These are phyloP conservation scores for Melieria omissa DNA, from an alignment of 2,888 invertebrate genomes.

Conservation along the genomic window DNA sequence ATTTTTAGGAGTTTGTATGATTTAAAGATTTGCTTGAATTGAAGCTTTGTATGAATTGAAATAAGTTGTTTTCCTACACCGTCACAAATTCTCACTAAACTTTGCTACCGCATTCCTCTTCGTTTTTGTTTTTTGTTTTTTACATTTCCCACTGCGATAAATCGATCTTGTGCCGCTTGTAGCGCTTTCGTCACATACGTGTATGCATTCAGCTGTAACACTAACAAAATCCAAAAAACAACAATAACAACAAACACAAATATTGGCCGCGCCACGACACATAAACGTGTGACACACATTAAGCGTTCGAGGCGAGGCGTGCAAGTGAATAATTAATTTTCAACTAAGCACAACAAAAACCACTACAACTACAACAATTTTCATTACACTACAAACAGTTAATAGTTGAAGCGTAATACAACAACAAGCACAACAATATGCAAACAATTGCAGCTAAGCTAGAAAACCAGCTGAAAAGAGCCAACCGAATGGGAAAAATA, in stretches of 20 bases:
- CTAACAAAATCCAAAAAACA: background rate
- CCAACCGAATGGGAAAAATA: conserved; percentile 8
- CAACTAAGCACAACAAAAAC: background rate
- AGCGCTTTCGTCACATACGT: background rate
- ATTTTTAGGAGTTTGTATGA: too few relatives aligned
- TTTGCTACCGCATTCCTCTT: too few relatives aligned
- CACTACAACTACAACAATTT: background rate
- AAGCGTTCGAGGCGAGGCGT: conserved; percentile 18
- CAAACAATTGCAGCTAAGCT: conserved; percentile 4
- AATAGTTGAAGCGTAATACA: background rate
- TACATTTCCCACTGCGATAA: too few relatives aligned
- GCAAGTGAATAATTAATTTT: conserved; percentile 30
- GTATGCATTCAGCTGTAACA: background rate
- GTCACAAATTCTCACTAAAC: too few relatives aligned
- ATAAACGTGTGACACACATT: conserved; percentile 33
- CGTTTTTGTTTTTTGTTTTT: too few relatives aligned
- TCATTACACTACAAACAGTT: background rate
- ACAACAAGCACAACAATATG: background rate
- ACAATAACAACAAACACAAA: conserved; percentile 14
- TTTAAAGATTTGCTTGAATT: too few relatives aligned
- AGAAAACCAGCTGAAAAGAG: background rate
- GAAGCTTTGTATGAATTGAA: too few relatives aligned
- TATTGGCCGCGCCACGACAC: conserved; percentile 12
- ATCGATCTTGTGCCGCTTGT: too few relatives aligned
- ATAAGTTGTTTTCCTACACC: too few relatives aligned